Evolutionary conservation across 1,140 invertebrate genomes (phyloP).

Genomic region (Drosophila fuyamai): DNA sequence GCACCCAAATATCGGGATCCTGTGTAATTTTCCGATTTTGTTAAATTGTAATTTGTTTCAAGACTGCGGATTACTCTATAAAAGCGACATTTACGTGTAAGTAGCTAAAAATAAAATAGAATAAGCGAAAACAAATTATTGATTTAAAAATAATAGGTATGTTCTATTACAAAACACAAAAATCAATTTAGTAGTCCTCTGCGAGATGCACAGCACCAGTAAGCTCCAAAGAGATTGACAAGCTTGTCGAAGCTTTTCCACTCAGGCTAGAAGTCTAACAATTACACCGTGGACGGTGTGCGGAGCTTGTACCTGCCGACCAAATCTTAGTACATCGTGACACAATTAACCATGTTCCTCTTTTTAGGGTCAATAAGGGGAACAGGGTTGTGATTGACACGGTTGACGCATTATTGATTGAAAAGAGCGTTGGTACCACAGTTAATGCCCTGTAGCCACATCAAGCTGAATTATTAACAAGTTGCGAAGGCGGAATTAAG

Average conservation of each 20-base stretch:
- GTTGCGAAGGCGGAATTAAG: constrained; percentile 1
- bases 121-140: too few species aligned
- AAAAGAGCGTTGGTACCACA: not conserved
- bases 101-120: too few species aligned
- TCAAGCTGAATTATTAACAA: constrained; percentile 7
- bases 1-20: too few species aligned
- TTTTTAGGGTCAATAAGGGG: not conserved
- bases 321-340: not conserved
- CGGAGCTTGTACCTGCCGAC: not conserved
- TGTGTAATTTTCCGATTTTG: too few species aligned
- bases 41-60: too few species aligned
- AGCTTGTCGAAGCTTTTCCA: constrained; percentile 45
- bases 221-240: constrained; percentile 54
- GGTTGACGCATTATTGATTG: constrained; percentile 49
- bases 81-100: too few species aligned
- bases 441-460: not conserved
- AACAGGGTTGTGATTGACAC: constrained; percentile 32
- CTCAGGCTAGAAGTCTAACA: not conserved
- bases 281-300: not conserved
- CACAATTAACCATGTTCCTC: constrained; percentile 24
- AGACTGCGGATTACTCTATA: too few species aligned
- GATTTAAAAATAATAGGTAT: too few species aligned
- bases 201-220: constrained; percentile 19
- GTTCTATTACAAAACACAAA: too few species aligned
- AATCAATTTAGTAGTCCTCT: not conserved